Percentiles rank a stretch among this genome's conserved stretches.
phyloP scores from a whole-genome alignment of 2,888 invertebrate species.

The Hemithea aestivaria region DNA sequence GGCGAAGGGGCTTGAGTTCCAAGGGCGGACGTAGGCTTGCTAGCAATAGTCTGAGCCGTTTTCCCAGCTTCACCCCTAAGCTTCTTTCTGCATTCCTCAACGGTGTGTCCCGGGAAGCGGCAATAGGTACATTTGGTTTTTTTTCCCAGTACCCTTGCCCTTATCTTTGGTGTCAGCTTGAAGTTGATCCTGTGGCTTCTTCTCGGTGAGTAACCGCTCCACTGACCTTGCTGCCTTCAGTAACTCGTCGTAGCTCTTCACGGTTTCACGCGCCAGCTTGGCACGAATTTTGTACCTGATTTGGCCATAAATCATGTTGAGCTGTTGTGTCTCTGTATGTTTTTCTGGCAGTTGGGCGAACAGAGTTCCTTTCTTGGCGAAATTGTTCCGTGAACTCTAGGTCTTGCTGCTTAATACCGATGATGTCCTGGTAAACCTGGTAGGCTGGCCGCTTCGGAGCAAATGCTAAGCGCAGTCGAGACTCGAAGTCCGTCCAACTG shows the following conservation, averaged over 20 bases:
- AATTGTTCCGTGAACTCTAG: constrained; percentile 16
- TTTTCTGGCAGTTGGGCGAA: constrained; percentile 13
- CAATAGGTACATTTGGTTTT: constrained; percentile 4
- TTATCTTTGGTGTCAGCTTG: background rate
- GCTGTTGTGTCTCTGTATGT: constrained; percentile 19
- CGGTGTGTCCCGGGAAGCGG: constrained; percentile 1
- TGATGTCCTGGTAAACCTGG: constrained; percentile 2
- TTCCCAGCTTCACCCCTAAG: constrained; percentile 1
- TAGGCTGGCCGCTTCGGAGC: constrained; percentile 4
- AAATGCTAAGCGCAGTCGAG: constrained; percentile 2
- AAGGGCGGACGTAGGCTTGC: background rate
- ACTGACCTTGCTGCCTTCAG: constrained; percentile 2
- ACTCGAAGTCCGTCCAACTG: constrained; percentile 2
- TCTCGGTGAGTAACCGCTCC: constrained; percentile 1
- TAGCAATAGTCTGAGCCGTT: background rate
- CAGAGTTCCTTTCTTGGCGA: constrained; percentile 19
- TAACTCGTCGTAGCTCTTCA: background rate
- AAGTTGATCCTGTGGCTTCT: background rate
- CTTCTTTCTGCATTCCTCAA: constrained; percentile 2
- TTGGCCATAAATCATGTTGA: constrained; percentile 23
- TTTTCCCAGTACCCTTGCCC: background rate
- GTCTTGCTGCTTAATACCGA: background rate
- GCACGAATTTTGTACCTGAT: background rate
- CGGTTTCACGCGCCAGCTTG: background rate
- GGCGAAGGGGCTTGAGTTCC: constrained; percentile 20